Evolutionary conservation across 2,797 vertebrate genomes (phyloP).

Genomic region (Taeniopygia guttata): DNA sequence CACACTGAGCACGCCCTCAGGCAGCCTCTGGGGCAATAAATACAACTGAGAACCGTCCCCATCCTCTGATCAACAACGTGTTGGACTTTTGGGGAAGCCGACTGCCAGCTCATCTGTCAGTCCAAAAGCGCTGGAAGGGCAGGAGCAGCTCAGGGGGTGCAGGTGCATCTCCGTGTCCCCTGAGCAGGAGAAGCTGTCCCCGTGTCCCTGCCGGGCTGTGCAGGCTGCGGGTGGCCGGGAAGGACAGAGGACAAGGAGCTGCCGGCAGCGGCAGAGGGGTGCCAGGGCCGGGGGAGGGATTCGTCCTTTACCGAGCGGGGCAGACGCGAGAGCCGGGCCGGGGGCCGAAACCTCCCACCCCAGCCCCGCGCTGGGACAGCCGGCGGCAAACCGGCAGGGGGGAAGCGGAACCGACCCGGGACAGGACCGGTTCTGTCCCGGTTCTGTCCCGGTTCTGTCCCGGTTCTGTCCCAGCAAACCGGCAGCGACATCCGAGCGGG

Average conservation of each 20-base stretch:
- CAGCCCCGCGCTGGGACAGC: no score
- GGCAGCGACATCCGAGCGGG: no score
- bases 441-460: no score
- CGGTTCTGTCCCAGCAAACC: no score
- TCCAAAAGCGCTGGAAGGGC: neutral
- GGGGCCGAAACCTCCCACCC: no score
- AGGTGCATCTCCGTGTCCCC: neutral
- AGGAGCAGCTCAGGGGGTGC: neutral
- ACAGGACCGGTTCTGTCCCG: no score
- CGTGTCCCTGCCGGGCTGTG: neutral
- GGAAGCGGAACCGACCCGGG: no score
- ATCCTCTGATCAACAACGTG: accelerated
- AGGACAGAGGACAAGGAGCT: neutral
- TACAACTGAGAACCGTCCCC: neutral
- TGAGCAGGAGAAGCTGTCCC: neutral
- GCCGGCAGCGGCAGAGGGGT: neutral
- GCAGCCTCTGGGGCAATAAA: neutral
- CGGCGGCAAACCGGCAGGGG: no score
- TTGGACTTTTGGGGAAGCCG: neutral
- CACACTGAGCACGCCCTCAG: accelerated
- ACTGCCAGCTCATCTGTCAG: accelerated
- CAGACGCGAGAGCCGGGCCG: neutral
- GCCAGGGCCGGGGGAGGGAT: neutral
- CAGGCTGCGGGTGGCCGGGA: no score
- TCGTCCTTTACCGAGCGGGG: neutral